Percentiles rank a stretch among this genome's conserved stretches.
phyloP scores from a whole-genome alignment of 2,113 vertebrate species.

The Glaucomys volans region DNA sequence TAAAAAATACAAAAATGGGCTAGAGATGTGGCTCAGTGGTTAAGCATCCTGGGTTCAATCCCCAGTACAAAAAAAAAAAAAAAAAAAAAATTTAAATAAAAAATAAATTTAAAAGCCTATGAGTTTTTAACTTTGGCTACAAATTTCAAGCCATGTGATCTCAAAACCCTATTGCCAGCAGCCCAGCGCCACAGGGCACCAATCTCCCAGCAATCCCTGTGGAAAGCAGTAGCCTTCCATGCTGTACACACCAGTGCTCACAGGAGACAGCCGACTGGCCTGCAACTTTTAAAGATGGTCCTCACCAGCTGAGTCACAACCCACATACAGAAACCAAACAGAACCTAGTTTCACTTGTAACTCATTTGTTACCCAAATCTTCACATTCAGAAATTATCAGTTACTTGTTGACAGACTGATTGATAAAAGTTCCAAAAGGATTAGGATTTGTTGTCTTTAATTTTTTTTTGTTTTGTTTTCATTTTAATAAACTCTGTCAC shows the following conservation, averaged over 20 bases:
- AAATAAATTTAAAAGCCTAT: neutral
- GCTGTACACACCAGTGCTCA: neutral
- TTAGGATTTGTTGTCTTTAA: neutral
- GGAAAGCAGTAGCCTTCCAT: neutral
- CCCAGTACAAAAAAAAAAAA: too few relatives aligned
- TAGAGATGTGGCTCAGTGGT: too few relatives aligned
- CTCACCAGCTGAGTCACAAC: neutral
- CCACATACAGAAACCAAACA: slow-evolving; percentile 30
- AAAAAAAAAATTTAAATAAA: too few relatives aligned
- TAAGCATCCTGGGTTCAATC: too few relatives aligned
- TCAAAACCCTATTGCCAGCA: slow-evolving; percentile 11
- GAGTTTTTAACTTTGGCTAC: neutral
- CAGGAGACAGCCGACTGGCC: neutral
- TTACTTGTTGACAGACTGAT: slow-evolving; percentile 50
- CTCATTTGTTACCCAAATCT: slow-evolving; percentile 54
- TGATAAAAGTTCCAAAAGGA: slow-evolving; percentile 56
- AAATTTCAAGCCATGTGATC: neutral
- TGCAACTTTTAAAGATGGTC: neutral
- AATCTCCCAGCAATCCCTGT: neutral
- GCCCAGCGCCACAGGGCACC: neutral
- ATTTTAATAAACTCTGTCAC: slow-evolving; percentile 31
- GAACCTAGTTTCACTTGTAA: neutral
- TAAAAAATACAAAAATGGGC: too few relatives aligned
- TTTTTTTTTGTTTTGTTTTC: neutral
- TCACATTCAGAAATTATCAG: slow-evolving; percentile 51